Evolutionary conservation across 2,113 vertebrate species (phyloP).

Genomic region (Cyrtonyx montezumae): DNA sequence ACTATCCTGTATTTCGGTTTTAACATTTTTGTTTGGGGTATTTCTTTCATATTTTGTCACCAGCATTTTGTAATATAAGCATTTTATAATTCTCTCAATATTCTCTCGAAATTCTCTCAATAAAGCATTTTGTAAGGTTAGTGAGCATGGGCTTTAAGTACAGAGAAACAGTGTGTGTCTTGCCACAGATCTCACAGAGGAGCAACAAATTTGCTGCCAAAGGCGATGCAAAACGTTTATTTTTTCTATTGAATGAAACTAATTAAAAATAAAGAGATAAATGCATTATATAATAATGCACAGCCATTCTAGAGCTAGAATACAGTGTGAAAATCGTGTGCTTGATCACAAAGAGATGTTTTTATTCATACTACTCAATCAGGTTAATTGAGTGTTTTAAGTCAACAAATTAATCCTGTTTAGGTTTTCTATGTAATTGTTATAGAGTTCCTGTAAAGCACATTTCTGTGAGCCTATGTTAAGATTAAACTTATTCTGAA

Average conservation of each 20-base stretch:
- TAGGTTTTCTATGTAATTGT: not conserved
- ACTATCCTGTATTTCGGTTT: not conserved
- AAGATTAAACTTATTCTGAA: not conserved
- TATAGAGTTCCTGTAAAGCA: not conserved
- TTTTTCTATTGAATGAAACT: not conserved
- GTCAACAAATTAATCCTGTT: not conserved
- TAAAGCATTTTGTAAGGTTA: not conserved
- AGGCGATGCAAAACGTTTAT: not conserved
- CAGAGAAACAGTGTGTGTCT: not conserved
- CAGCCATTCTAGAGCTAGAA: not conserved
- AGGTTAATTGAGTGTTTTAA: not conserved
- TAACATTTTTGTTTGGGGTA: not conserved
- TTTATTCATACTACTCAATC: not conserved
- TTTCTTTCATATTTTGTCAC: not conserved
- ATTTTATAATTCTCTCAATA: too few relatives aligned
- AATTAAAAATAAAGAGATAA: not conserved
- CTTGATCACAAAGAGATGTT: too few relatives aligned
- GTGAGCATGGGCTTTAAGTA: not conserved
- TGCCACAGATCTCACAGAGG: not conserved
- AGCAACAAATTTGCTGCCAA: not conserved
- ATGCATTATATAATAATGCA: not conserved
- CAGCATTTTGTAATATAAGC: not conserved
- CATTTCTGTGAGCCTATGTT: not conserved
- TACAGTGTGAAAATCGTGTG: not conserved
- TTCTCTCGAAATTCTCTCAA: too few relatives aligned